Evolutionary conservation across 2,113 vertebrate species (phyloP).

Genomic region (Menidia beryllina): DNA sequence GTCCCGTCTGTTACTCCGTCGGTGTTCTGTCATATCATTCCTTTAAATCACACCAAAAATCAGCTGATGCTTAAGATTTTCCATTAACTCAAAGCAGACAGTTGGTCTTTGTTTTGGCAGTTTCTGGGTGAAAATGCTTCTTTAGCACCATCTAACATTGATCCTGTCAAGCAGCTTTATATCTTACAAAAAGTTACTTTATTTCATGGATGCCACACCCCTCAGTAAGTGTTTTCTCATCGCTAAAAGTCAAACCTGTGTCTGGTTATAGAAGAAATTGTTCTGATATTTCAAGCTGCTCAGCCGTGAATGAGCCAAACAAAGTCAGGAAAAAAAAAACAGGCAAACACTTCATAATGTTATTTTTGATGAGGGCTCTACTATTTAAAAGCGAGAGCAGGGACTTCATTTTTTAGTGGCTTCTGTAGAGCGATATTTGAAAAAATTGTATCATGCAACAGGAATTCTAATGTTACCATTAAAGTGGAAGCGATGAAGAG

Average conservation of each 20-base stretch:
- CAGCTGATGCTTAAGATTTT: constrained; percentile 28
- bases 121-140: neutral
- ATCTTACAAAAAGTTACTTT: too few relatives aligned
- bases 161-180: neutral
- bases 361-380: neutral
- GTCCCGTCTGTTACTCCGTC: neutral
- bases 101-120: constrained; percentile 20
- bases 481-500: neutral
- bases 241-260: too few relatives aligned
- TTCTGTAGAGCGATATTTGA: neutral
- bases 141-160: neutral
- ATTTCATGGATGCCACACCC: too few relatives aligned
- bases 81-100: neutral
- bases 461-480: neutral
- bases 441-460: neutral
- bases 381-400: neutral
- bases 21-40: neutral
- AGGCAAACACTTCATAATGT: neutral
- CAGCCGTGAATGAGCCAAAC: neutral
- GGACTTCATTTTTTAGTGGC: neutral
- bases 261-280: neutral
- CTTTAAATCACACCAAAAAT: constrained; percentile 6
- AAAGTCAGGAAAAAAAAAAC: too few relatives aligned
- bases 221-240: too few relatives aligned
- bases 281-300: neutral